A percentile compares a stretch with the other conserved stretches of the same genome.
Evolutionary conservation across 2,797 vertebrate species (phyloP).

Genomic region (Numenius phaeopus): DNA sequence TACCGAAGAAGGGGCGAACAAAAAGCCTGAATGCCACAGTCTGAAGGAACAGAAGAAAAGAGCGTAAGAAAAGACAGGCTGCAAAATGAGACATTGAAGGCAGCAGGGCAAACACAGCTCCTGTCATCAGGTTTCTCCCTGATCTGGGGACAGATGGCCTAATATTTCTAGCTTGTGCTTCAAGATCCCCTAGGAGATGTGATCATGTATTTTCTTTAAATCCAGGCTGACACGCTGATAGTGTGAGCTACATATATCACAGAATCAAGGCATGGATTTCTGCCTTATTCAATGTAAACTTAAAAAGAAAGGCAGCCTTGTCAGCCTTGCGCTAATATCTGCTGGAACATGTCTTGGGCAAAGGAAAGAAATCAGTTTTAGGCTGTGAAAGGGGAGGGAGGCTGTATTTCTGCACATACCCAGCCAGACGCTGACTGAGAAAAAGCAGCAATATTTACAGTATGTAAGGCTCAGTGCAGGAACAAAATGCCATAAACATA

Average conservation of each 20-base stretch:
- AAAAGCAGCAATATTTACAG: not conserved
- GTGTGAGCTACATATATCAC: not conserved
- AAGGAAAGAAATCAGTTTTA: not conserved
- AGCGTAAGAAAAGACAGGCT: not conserved
- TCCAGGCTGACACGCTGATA: not conserved
- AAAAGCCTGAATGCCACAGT: not conserved
- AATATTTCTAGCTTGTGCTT: not conserved
- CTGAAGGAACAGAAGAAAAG: slow-evolving; percentile 6
- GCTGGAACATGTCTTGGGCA: not conserved
- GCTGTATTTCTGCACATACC: not conserved
- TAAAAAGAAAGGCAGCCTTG: slow-evolving; percentile 10
- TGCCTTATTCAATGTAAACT: not conserved
- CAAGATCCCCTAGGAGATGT: not conserved
- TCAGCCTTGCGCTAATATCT: not conserved
- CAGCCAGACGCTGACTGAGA: not conserved
- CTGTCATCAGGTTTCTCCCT: slow-evolving; percentile 31
- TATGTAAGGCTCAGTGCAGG: not conserved
- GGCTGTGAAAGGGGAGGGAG: not conserved
- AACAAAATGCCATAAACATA: not conserved
- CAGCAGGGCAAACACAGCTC: slow-evolving; percentile 13
- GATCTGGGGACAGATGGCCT: slow-evolving; percentile 15
- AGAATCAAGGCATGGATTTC: slow-evolving; percentile 10
- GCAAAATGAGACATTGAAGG: not conserved
- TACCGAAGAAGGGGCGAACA: not conserved
- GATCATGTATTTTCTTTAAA: slow-evolving; percentile 39